Conservation (phyloP, 2,888 invertebrate species). For the Zootermopsis nevadensis region DNA sequence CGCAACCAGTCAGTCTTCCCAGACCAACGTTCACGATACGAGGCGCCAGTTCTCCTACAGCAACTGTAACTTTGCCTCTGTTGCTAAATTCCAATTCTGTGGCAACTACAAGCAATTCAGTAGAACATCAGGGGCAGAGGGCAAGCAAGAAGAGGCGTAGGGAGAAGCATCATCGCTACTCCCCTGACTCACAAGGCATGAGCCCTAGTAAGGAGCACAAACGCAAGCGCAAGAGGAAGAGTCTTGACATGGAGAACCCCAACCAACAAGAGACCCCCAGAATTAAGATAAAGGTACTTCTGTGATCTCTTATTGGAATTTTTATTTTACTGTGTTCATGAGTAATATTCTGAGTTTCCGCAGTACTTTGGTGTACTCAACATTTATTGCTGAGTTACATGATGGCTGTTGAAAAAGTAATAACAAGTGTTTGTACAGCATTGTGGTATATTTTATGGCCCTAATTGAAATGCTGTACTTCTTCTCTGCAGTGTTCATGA, state of each 20-base stretch:
- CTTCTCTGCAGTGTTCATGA: no score
- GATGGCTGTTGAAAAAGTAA: no score
- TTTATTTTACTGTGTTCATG: no score
- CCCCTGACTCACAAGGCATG: conserved; percentile 68
- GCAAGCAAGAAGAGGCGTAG: conserved; percentile 60
- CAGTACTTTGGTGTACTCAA: not conserved
- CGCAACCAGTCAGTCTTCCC: conserved; percentile 56
- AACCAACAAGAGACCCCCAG: conserved; percentile 67
- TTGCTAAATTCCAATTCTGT: conserved; percentile 49
- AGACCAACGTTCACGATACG: conserved; percentile 29
- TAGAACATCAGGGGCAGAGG: conserved; percentile 56
- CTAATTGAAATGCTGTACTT: no score
- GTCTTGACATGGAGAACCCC: conserved; percentile 71
- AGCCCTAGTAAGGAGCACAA: conserved; percentile 79
- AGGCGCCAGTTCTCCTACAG: conserved; percentile 23
- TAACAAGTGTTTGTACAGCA: no score
- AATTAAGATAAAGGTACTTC: conserved; percentile 80
- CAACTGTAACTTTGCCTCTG: not conserved
- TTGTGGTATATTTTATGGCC: no score
- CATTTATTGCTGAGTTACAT: no score
- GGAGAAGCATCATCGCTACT: conserved; percentile 78
- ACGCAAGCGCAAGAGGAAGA: conserved; percentile 84
- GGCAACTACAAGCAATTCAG: conserved; percentile 5
- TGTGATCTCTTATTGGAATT: not conserved
- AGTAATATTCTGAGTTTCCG: not conserved